Base-by-base conservation (phyloP, 1,140 invertebrate species). In the Drosophila gunungcola region DNA sequence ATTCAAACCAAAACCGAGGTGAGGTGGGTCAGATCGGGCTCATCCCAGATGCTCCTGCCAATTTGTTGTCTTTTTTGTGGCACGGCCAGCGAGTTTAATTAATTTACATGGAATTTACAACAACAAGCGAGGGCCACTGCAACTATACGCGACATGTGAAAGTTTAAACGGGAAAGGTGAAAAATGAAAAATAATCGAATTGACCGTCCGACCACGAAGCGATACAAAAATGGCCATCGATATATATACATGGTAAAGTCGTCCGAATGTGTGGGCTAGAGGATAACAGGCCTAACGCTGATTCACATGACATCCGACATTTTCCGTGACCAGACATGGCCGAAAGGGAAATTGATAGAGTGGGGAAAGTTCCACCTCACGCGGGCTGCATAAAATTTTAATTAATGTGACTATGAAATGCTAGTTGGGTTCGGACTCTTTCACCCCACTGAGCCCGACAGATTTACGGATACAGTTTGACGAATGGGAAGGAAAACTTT, bases 21-120 rank as follows among this genome's bases (percentile, higher is more conserved):
- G 57, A 56, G 68, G 48, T 65, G 57, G 55, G 29, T 5, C 5
- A 6, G 29, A 63, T 36, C 58, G 45, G 10, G 48, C 61, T 46
- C 62, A 56, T 57, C 65, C 53, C 51, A 43, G 43, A 56, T 52
- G 80, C 80, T 84, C 58, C 65, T 73, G 84, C 77, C 80, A 84
- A 89, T 89, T 89, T 89, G 80, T 84, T 77, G 68, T 58, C 48
- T 70, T 32, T 53, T 75, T 58, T 76, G 86, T 77, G 61, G 73
- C 84, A 83, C 43, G 65, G 68, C 52, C 65, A 89, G 84, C 80
- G 75, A 89, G 84, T 89, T 89, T 89, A 89, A 89, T 89, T 89
- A 89, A 89, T 89, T 89, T 89, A 89, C 84, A 89, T 89, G 84
- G 84, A 89, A 89, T 89, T 84, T 84, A 83, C 84, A 89, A 80